Conservation (phyloP, 1,140 invertebrate species). For the Antheraea pernyi region DNA sequence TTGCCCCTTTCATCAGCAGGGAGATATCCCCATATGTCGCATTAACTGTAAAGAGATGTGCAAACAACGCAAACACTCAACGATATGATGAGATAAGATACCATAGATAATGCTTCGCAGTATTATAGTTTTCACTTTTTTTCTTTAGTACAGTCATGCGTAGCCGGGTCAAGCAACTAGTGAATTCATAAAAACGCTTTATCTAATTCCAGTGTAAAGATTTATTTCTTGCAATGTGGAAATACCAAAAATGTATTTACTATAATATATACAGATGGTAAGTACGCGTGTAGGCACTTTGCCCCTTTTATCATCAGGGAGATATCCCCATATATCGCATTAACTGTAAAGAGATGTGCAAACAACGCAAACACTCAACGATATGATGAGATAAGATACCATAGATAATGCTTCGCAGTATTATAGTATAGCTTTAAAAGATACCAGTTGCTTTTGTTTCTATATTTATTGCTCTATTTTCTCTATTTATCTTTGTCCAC, state of each 20-base stretch:
- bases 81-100: neutral
- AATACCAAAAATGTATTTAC: no score
- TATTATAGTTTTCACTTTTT: no score
- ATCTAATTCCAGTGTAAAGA: neutral
- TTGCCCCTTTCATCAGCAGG: no score
- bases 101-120: constrained; percentile 1
- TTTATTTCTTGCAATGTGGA: no score
- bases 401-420: constrained; percentile 2
- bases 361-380: constrained; percentile 15
- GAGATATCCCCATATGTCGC: no score
- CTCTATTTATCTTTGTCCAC: no score
- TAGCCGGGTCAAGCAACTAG: no score
- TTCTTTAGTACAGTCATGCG: no score
- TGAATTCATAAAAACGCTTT: neutral
- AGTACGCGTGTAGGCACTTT: no score
- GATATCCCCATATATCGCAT: no score
- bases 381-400: neutral
- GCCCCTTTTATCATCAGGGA: no score
- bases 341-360: constrained; percentile 10
- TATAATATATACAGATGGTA: no score
- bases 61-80: constrained; percentile 17
- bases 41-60: constrained; percentile 4
- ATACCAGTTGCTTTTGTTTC: neutral
- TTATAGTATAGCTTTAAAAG: constrained; percentile 6
- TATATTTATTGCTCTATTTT: neutral